Base-by-base conservation (phyloP, 2,888 invertebrate species). In the Tryphoninae sp. region DNA sequence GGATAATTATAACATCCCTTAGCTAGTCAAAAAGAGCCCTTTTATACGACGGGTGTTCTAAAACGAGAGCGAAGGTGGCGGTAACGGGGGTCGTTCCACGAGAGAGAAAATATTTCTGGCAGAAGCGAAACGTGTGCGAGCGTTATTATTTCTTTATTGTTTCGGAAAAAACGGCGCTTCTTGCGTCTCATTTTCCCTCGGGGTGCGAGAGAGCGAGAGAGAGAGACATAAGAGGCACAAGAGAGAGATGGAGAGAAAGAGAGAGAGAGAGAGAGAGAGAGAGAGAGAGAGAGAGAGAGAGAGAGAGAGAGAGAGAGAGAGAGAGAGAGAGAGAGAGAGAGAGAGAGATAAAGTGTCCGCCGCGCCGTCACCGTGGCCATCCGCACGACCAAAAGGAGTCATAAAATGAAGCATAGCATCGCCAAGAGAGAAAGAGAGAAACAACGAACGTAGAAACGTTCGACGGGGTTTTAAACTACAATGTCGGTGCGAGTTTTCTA, bases 141-240 rank as follows among this genome's bases (percentile, higher is more conserved):
- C 16, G 19, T 51, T 22, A 69, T 61, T 13, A 58, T 75, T 59
- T 64, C 26, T 45, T 75, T 19, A 77, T 83, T 84, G 84, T 84
- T 84, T 84, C 33, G 68, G 61, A 81, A 85, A 85, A 81, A 78
- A 76, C 80, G 80, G 81, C 81, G 84, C 79, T 82, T 69, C 68
- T 73, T 64, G 55, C 59, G 76, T 76, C 13, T 23, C 78, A 83
- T 84, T 82, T 80, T 84, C 65, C 49, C 75, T 67, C 69, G 40
- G 42, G 58, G 23, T 22, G 26, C 26, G 59, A 23, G 22, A 53
- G 9, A 26, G 51, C 1, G 45, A 45, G 45, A 45, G 45, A 51
- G 3, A 53, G 23, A 26, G 23, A 51, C 3, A 51, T 26, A 23
- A 49, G 26, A 45, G 23, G 64, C 3, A 19, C 33, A 53, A 55